Evolutionary conservation across 2,797 vertebrate genomes (phyloP), one percentile per base, ranked within the genome.

Genomic region (Mallotus villosus): DNA sequence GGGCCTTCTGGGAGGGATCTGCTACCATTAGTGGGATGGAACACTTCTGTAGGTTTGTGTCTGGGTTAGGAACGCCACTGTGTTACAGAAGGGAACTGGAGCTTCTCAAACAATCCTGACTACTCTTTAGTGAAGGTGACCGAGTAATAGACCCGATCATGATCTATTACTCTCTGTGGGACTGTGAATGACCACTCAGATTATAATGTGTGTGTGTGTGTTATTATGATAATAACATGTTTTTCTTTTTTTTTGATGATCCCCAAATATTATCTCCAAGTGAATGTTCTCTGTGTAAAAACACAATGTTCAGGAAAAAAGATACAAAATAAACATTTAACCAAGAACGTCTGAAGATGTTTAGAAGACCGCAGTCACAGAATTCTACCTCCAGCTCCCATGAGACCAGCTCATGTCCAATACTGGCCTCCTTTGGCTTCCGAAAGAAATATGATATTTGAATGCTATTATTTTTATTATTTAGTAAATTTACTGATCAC

Each of bases 31-130:
- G 71, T 70, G 78, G 62, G 75, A 88, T 87, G 88, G 82, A 80
- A 79, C 84, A 87, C 85, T 85, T 84, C 81, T 87, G 87, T 86
- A 89, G 90, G 89, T 91, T 88, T 41, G 37, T 41, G 37, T 41
- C 37, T 41, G 37, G 8, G 9, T 46, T 8, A 11, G 9, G 11
- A 46, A 14, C 2, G 14, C 41, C 41, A 12, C 78, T 85, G 71
- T 81, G 80, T 86, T 89, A 87, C 76, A 79, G 88, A 86, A 85
- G 85, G 84, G 88, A 86, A 86, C 81, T 76, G 71, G 68, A 78
- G 73, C 72, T 84, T 87, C 83, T 81, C 51, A 83, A 90, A 83
- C 79, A 83, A 83, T 85, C 80, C 72, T 85, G 87, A 90, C 88
- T 89, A 86, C 84, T 81, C 84, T 84, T 84, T 87, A 78, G 73